Conservation (phyloP, 2,113 vertebrate genomes). For the Helogale parvula region DNA sequence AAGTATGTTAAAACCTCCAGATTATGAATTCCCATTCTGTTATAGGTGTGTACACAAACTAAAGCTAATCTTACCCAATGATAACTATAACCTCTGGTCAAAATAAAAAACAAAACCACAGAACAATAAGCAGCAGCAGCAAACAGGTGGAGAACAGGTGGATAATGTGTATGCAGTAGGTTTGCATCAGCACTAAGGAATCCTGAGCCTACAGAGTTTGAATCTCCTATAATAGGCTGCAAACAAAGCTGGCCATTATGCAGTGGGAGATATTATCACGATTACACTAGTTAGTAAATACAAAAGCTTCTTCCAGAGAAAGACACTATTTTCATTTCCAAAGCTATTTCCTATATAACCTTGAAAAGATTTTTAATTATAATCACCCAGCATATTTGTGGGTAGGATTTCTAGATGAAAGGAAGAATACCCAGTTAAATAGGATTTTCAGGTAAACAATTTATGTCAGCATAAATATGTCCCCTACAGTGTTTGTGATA, state of each 20-base stretch:
- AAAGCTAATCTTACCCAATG: background rate
- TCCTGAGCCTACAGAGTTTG: background rate
- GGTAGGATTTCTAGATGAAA: background rate
- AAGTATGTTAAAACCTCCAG: background rate
- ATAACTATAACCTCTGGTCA: background rate
- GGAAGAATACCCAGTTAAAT: background rate
- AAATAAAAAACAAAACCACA: background rate
- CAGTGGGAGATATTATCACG: background rate
- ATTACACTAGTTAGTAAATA: background rate
- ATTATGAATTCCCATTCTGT: background rate
- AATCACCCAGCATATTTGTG: background rate
- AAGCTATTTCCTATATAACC: background rate
- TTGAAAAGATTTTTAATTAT: background rate
- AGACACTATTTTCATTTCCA: background rate
- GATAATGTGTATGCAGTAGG: no score
- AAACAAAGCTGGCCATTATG: background rate
- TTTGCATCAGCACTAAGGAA: background rate
- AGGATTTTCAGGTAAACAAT: background rate
- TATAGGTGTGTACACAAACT: background rate
- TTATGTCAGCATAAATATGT: background rate
- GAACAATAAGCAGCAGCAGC: background rate
- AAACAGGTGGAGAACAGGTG: background rate
- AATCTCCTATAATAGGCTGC: background rate
- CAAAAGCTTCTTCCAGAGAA: background rate
- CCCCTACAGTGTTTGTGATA: background rate